Evolutionary conservation across 2,888 invertebrate genomes (phyloP).

Genomic region (Pammene fasciana): DNA sequence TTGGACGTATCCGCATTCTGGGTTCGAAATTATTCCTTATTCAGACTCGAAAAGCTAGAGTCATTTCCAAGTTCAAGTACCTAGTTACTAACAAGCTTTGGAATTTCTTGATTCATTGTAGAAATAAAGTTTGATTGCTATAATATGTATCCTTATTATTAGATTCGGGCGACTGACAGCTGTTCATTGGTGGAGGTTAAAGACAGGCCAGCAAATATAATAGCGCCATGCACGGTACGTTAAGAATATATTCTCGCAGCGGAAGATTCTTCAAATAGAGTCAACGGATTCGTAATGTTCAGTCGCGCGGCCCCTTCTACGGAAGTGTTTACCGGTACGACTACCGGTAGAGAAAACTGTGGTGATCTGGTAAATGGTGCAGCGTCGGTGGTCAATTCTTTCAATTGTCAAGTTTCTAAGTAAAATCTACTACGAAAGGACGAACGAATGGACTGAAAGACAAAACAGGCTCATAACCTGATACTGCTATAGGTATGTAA

Average conservation of each 20-base stretch:
- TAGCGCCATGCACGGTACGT: too few relatives aligned
- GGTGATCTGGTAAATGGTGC: neutral
- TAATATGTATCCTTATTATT: too few relatives aligned
- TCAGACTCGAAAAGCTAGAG: constrained; percentile 26
- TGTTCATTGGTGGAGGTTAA: too few relatives aligned
- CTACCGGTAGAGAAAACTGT: constrained; percentile 9
- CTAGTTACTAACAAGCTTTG: neutral
- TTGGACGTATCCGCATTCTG: constrained; percentile 36
- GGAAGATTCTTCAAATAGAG: constrained; percentile 6
- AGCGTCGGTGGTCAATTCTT: too few relatives aligned
- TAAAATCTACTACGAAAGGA: too few relatives aligned
- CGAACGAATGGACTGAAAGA: too few relatives aligned
- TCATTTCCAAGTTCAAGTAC: constrained; percentile 14
- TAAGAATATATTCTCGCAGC: neutral
- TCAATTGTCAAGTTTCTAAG: too few relatives aligned
- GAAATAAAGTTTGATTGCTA: too few relatives aligned
- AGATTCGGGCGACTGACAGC: too few relatives aligned
- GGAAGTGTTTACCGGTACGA: constrained; percentile 8
- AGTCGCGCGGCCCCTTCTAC: constrained; percentile 11
- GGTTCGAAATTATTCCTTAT: constrained; percentile 32
- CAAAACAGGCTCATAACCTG: too few relatives aligned
- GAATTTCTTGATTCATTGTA: neutral
- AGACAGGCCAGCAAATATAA: too few relatives aligned
- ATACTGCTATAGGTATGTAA: too few relatives aligned
- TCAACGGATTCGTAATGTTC: neutral